Conservation (phyloP, 2,797 vertebrate genomes). For the Syngnathus rostellatus region DNA sequence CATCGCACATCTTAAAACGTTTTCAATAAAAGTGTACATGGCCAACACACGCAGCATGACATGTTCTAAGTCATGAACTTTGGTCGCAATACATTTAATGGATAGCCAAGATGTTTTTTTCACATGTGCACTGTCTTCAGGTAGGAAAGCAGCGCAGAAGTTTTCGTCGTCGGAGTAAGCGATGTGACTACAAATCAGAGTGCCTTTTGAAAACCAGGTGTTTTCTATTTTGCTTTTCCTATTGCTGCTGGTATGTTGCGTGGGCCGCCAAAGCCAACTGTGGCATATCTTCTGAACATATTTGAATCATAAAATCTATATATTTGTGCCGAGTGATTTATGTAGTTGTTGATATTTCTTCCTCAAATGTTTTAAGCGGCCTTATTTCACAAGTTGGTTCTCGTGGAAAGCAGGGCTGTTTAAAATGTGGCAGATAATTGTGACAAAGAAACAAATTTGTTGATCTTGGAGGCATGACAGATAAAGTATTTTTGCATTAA, state of each 20-base stretch:
- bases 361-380: background rate
- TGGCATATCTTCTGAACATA: background rate
- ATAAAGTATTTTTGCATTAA: background rate
- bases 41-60: background rate
- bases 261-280: too few species aligned
- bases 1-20: background rate
- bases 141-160: background rate
- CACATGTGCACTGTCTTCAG: background rate
- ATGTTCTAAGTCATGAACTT: background rate
- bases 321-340: background rate
- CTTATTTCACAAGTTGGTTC: background rate
- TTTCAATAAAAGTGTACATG: background rate
- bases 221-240: conserved; percentile 43
- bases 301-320: background rate
- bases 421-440: background rate
- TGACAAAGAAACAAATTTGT: background rate
- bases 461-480: background rate
- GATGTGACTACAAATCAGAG: conserved; percentile 43
- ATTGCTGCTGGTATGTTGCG: conserved; percentile 11
- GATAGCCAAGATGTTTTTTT: background rate
- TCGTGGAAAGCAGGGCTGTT: background rate
- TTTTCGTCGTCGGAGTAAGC: background rate
- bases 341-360: background rate
- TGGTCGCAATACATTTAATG: background rate
- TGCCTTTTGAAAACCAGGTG: conserved; percentile 42